Percentiles rank a stretch among this genome's conserved stretches.
phyloP scores from a whole-genome alignment of 2,113 vertebrate genomes.

The Argyrosomus japonicus region DNA sequence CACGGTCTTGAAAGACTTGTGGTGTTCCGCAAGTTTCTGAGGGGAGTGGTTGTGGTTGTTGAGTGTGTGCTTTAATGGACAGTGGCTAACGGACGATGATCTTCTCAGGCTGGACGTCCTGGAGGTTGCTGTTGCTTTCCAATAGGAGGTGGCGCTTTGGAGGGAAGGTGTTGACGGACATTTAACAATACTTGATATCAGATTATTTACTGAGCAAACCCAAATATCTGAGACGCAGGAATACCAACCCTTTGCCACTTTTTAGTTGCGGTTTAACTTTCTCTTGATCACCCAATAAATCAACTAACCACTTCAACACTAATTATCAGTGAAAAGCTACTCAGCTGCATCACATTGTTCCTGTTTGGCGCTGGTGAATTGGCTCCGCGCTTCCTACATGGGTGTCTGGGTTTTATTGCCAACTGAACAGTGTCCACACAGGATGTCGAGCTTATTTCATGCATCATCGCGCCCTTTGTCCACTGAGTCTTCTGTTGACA shows the following conservation, averaged over 20 bases:
- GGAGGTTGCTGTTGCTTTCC: neutral
- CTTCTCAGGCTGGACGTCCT: neutral
- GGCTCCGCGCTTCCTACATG: neutral
- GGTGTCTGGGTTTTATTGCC: neutral
- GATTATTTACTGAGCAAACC: neutral
- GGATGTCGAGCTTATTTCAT: conserved; percentile 20
- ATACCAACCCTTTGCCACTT: neutral
- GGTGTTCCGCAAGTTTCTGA: neutral
- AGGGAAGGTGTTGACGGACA: neutral
- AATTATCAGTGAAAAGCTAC: neutral
- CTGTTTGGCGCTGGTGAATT: neutral
- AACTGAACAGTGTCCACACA: conserved; percentile 5
- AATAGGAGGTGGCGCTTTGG: neutral
- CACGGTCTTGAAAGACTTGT: neutral
- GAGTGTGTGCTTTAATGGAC: neutral
- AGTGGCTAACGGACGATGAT: neutral
- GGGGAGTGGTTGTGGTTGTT: conserved; percentile 4
- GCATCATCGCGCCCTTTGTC: conserved; percentile 4
- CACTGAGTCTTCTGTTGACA: neutral
- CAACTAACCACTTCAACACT: too few species aligned
- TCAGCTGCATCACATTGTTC: neutral
- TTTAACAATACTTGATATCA: neutral
- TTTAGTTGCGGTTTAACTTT: neutral
- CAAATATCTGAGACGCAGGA: neutral
- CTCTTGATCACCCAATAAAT: neutral